phyloP scores from a whole-genome alignment of 2,113 vertebrate genomes.

The Pithys albifrons region DNA sequence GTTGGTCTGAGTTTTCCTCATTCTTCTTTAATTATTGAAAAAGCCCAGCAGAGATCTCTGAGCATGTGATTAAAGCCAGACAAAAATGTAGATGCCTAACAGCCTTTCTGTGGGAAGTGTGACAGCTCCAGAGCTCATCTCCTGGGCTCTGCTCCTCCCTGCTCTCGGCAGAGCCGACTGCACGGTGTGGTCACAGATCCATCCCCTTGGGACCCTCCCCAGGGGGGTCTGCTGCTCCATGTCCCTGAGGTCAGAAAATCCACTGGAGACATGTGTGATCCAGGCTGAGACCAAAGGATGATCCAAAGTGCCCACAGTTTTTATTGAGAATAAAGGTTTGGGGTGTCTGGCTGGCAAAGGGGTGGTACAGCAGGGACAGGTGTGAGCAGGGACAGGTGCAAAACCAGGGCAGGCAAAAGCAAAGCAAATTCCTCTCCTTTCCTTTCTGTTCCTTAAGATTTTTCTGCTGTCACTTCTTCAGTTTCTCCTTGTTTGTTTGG shows the following conservation, averaged over 20 bases:
- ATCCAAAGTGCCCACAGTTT: fast-evolving
- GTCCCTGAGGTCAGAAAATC: fast-evolving
- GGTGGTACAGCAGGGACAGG: fast-evolving
- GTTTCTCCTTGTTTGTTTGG: background rate
- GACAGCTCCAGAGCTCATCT: background rate
- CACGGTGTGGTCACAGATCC: fast-evolving
- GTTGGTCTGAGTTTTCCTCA: background rate
- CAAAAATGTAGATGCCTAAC: background rate
- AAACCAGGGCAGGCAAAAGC: background rate
- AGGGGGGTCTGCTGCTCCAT: fast-evolving
- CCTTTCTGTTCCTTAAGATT: background rate
- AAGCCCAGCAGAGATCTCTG: background rate
- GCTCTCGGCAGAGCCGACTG: fast-evolving
- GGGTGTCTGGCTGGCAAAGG: background rate
- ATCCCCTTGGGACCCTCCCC: fast-evolving
- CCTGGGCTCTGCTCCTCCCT: background rate
- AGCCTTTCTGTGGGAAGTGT: background rate
- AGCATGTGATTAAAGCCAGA: background rate
- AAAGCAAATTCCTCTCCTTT: background rate
- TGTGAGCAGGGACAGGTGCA: background rate
- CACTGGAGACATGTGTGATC: fast-evolving
- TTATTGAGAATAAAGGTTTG: background rate
- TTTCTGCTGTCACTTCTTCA: background rate
- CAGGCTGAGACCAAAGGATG: background rate
- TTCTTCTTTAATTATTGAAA: background rate